Evolutionary conservation across 2,888 invertebrate genomes (phyloP).

Genomic region (Sclerodermus sp.): DNA sequence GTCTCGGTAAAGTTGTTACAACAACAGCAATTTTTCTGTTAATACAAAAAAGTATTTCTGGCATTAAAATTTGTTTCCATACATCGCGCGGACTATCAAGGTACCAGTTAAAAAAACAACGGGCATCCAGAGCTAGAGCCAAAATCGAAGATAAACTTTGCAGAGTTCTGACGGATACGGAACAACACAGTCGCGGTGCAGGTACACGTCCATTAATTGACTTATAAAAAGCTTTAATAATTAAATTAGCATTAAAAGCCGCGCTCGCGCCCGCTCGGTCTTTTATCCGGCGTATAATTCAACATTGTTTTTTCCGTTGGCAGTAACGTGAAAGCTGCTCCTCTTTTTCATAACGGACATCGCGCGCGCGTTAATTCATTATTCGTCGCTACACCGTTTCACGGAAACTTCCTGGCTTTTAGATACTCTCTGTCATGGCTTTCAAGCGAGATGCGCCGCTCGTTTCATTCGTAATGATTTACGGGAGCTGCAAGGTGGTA

Average conservation of each 20-base stretch:
- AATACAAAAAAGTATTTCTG: no score
- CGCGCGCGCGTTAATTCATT: constrained; percentile 38
- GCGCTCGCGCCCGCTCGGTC: constrained; percentile 16
- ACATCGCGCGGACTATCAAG: no score
- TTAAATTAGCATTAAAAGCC: constrained; percentile 37
- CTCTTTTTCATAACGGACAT: constrained; percentile 31
- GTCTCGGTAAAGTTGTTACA: no score
- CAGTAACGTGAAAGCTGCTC: constrained; percentile 31
- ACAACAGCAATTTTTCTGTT: no score
- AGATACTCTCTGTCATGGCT: constrained; percentile 26
- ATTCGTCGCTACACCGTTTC: constrained; percentile 35
- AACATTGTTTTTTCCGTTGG: constrained; percentile 29
- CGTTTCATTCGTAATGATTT: constrained; percentile 3
- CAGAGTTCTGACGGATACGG: no score
- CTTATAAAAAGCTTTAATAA: constrained; percentile 39
- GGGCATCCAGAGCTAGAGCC: no score
- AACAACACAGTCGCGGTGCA: no score
- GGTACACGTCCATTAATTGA: constrained; percentile 25
- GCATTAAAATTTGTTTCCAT: no score
- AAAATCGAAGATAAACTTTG: no score
- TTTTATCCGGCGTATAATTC: constrained; percentile 24
- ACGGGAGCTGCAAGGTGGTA: no score
- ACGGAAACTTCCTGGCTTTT: constrained; percentile 26
- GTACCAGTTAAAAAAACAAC: no score
- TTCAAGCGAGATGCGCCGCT: constrained; percentile 25